phyloP scores from a whole-genome alignment of 2,113 vertebrate species.

The Myiagra hebetior region DNA sequence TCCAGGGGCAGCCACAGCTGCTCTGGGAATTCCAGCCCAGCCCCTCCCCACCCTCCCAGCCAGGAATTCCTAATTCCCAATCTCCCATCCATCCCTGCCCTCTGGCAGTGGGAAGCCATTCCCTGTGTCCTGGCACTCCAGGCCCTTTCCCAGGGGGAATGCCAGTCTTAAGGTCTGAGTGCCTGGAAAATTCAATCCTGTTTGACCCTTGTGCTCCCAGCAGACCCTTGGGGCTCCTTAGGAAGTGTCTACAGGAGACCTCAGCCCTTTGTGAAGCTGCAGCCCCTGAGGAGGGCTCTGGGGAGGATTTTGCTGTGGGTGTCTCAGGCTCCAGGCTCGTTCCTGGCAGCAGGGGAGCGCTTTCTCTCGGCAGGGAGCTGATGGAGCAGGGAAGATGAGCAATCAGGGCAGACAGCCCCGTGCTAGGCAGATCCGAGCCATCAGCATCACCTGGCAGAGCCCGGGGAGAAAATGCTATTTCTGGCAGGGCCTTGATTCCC shows the following conservation, averaged over 20 bases:
- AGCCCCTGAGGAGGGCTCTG: background rate
- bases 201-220: background rate
- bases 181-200: background rate
- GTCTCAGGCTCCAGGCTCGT: background rate
- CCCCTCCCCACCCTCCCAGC: background rate
- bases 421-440: background rate
- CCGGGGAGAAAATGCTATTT: background rate
- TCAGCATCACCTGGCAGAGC: background rate
- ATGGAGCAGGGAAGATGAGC: background rate
- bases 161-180: background rate
- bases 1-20: background rate
- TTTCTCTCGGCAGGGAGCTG: background rate
- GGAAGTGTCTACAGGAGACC: accelerated
- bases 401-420: background rate
- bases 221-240: accelerated
- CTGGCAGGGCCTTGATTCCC: background rate
- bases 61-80: background rate
- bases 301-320: accelerated
- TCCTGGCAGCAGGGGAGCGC: background rate
- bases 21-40: background rate
- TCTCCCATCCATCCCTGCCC: background rate
- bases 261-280: accelerated
- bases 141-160: background rate
- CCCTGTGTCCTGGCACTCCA: background rate
- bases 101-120: background rate